Base-by-base conservation (phyloP, 1,140 invertebrate species). In the Camponotus floridanus region DNA sequence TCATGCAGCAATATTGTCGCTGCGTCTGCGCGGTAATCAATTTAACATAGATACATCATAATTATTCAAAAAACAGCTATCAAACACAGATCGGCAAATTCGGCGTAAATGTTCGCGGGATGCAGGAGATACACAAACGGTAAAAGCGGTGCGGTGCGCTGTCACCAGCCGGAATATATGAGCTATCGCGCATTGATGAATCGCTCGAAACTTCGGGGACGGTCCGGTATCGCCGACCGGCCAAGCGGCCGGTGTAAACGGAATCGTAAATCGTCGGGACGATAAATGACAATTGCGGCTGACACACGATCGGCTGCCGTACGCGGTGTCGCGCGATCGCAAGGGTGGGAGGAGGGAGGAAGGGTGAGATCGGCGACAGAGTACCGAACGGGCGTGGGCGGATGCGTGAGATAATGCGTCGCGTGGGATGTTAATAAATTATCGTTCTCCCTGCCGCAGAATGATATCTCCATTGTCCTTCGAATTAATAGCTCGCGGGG, bases 391-490 rank as follows among this genome's bases (percentile, higher is more conserved):
- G n/a, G n/a, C 88, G 93, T 94, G 87, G 92, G 92, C 78, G 92
- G 86, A 91, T 81, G 87, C 74, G 26, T 26, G 85, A 92, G 93
- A 94, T 93, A 93, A 92, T 86, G 88, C 48, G 74, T 89, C 85
- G 87, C 64, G 92, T 93, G 91, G 93, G 92, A 94, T 86, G 92
- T 92, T 93, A 93, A 93, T 93, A 93, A 93, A 94, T 94, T 93
- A 92, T 93, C 89, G 85, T 15, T 13, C 91, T 87, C 92, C 89
- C 87, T 70, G 86, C 86, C 57, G 81, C 84, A 86, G 79, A 90
- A 91, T 91, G 92, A 93, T 92, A 93, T 93, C 90, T 93, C 91
- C 83, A 93, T 94, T 94, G 91, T 94, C 88, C 89, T 79, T 81
- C 67, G 91, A 91, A 93, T 93, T 92, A 92, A 93, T 93, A 90